Base-by-base conservation (phyloP, 2,113 vertebrate species). In the Podarcis muralis region DNA sequence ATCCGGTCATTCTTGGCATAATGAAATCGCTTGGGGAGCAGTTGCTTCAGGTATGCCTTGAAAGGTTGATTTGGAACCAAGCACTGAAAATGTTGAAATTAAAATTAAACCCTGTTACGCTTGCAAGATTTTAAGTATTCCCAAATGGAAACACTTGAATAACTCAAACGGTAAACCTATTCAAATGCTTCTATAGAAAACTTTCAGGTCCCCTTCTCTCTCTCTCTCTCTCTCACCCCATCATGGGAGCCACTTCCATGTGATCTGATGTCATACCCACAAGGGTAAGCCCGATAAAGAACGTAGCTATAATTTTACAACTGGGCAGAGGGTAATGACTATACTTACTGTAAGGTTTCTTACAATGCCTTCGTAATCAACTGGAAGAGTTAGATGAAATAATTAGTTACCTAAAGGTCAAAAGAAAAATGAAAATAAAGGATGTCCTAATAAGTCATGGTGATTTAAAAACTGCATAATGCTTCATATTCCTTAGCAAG, bases 21-120 rank as follows among this genome's bases (percentile, higher is more conserved):
- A 93, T 99, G 99, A 80, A 99, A 94, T 88, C 99, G 97, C 93
- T 99, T 99, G 12, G 99, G 99, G 22, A 99, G 97, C 90, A 98
- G 93, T 40, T 98, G 97, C 82, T 99, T 99, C 94, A 99, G 96
- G 86, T 98, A 99, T 2, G 98, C 97, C 95, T 93, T 98, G 97
- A 99, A 98, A 78, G 97, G 97, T 93, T 99, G 98, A 92, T 97
- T 96, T 80, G 93, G 87, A n/a, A 93, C 95, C 91, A 93, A 93
- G 95, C 99, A 99, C 99, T 99, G 91, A 90, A 62, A 94, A 95
- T 62, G 27, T 78, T 37, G 92, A 84, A 89, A 93, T 76, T 13
- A 72, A 90, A 53, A 87, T 82, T 84, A 69, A 77, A 32, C 77
- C 35, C 15, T 18, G 86, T 3, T 18, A n/a, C 7, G 53, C 1